Conservation (phyloP, 2,888 invertebrate genomes). For the Coenonympha arcania region DNA sequence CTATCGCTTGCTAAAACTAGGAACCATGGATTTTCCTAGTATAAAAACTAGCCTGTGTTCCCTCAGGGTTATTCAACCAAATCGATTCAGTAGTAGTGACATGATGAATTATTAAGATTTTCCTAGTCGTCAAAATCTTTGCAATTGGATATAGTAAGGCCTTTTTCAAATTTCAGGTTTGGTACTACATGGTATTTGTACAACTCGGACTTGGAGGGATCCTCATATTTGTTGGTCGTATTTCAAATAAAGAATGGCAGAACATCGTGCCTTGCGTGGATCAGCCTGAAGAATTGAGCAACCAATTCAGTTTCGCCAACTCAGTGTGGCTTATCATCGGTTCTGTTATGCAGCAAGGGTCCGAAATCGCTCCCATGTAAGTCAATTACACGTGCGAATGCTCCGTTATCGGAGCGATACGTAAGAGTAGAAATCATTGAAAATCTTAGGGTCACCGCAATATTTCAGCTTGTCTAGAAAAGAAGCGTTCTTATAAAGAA, state of each 20-base stretch:
- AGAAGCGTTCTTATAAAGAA: too few species aligned
- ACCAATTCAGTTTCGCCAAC: slow-evolving; percentile 88
- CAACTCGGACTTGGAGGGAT: slow-evolving; percentile 84
- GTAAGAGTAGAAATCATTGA: too few species aligned
- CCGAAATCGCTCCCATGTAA: slow-evolving; percentile 90
- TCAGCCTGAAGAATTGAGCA: slow-evolving; percentile 85
- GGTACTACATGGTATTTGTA: slow-evolving; percentile 87
- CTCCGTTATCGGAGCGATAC: neutral
- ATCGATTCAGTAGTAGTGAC: too few species aligned
- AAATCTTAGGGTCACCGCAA: too few species aligned
- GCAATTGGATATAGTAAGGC: neutral
- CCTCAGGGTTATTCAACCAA: too few species aligned
- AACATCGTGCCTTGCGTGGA: slow-evolving; percentile 89
- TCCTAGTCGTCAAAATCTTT: too few species aligned
- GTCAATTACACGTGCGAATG: slow-evolving; percentile 26
- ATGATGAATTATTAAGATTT: too few species aligned
- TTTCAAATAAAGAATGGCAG: slow-evolving; percentile 90
- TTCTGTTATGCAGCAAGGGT: slow-evolving; percentile 89
- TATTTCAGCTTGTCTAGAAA: too few species aligned
- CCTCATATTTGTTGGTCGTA: slow-evolving; percentile 86
- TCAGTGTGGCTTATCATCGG: slow-evolving; percentile 92
- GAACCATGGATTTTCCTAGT: too few species aligned
- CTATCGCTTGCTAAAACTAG: too few species aligned
- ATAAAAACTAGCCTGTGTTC: too few species aligned
- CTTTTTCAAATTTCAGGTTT: slow-evolving; percentile 72